Percentiles rank a stretch among this genome's conserved stretches.
phyloP scores from a whole-genome alignment of 2,888 invertebrate genomes.

The Glaucopsyche alexis region DNA sequence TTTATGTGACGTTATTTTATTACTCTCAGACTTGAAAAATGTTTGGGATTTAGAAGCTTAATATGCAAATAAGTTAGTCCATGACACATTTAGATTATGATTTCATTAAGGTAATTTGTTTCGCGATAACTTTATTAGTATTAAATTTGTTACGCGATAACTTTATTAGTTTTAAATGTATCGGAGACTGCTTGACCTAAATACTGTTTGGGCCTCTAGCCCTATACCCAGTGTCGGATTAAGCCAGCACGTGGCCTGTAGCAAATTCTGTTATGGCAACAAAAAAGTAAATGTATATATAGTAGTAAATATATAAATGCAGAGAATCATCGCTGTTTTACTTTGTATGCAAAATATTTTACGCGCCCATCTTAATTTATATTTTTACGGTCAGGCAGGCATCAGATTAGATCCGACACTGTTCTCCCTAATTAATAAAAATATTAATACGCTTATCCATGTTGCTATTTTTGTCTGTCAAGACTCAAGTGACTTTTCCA shows the following conservation, averaged over 20 bases:
- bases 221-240: too few species aligned
- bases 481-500: too few species aligned
- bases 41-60: not conserved
- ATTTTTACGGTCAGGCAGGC: too few species aligned
- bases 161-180: slow-evolving; percentile 4
- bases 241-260: too few species aligned
- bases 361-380: too few species aligned
- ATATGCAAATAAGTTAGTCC: not conserved
- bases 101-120: slow-evolving; percentile 14
- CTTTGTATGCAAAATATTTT: too few species aligned
- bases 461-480: too few species aligned
- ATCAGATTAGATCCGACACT: not conserved
- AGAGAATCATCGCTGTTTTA: too few species aligned
- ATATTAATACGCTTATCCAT: too few species aligned
- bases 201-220: not conserved
- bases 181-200: not conserved
- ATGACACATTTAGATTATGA: slow-evolving; percentile 21
- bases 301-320: too few species aligned
- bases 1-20: not conserved
- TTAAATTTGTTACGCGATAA: slow-evolving; percentile 8
- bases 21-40: not conserved
- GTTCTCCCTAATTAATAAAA: not conserved
- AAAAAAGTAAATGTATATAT: too few species aligned
- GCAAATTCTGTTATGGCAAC: too few species aligned
- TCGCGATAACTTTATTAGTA: not conserved